phyloP scores from a whole-genome alignment of 2,797 vertebrate genomes.

The Cossypha caffra region DNA sequence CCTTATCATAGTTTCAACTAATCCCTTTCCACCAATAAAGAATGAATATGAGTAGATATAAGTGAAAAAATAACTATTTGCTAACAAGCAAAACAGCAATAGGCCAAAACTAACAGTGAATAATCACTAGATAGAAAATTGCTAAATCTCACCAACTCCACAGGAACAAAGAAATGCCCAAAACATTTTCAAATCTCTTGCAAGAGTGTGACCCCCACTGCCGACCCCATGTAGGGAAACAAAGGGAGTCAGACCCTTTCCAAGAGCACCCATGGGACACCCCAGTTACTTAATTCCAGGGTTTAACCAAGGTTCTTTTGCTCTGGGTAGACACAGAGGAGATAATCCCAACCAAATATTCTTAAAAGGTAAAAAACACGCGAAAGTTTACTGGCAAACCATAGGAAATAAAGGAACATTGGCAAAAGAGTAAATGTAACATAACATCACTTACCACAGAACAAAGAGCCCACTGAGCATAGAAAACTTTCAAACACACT shows the following conservation, averaged over 20 bases:
- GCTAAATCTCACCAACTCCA: background rate
- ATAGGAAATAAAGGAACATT: background rate
- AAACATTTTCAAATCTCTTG: background rate
- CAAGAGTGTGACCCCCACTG: too few relatives aligned
- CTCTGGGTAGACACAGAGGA: background rate
- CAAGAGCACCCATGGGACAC: fast-evolving
- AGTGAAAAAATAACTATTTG: background rate
- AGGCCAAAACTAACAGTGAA: background rate
- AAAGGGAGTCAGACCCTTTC: background rate
- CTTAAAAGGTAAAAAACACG: background rate
- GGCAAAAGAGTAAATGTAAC: background rate
- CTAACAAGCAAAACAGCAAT: background rate
- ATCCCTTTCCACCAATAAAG: background rate
- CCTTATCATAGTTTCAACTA: background rate
- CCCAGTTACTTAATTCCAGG: background rate
- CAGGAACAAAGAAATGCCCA: background rate
- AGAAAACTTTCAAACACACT: background rate
- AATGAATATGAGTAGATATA: background rate
- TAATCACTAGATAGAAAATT: background rate
- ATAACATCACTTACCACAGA: background rate
- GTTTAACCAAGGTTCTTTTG: background rate
- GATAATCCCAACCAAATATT: background rate
- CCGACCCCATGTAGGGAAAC: fast-evolving
- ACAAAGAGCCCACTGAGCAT: background rate
- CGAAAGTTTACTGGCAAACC: background rate